phyloP scores from a whole-genome alignment of 2,888 invertebrate species.

The Rhamphomyia laevipes region DNA sequence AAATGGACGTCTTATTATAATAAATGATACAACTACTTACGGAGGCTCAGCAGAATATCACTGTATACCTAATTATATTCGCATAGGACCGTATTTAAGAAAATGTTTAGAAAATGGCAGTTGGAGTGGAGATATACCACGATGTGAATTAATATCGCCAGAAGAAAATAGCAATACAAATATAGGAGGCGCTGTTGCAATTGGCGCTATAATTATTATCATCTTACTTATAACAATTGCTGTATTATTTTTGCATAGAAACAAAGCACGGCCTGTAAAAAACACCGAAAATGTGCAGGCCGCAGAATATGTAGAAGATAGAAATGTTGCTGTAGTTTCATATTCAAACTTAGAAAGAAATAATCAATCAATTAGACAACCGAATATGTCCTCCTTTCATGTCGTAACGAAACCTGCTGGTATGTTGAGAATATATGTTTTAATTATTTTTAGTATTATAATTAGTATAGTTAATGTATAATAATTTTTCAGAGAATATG shows the following conservation, averaged over 20 bases:
- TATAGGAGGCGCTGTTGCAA: conserved; percentile 69
- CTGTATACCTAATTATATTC: conserved; percentile 71
- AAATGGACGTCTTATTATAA: conserved; percentile 75
- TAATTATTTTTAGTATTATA: conserved; percentile 13
- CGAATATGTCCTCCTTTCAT: neutral
- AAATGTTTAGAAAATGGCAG: conserved; percentile 72
- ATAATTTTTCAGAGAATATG: conserved; percentile 36
- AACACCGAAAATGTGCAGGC: conserved; percentile 82
- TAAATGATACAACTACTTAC: conserved; percentile 72
- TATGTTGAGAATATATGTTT: conserved; percentile 16
- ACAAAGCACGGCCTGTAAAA: conserved; percentile 75
- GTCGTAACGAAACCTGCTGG: conserved; percentile 1
- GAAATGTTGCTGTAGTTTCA: conserved; percentile 80
- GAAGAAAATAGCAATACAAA: conserved; percentile 62
- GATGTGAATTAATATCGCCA: conserved; percentile 58
- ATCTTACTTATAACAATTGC: conserved; percentile 67
- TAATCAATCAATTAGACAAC: conserved; percentile 20
- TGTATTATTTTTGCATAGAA: conserved; percentile 66
- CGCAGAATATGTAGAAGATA: conserved; percentile 74
- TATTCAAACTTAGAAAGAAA: conserved; percentile 70
- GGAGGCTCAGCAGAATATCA: conserved; percentile 82
- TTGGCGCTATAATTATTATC: conserved; percentile 70
- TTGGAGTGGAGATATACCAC: conserved; percentile 82
- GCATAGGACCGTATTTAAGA: conserved; percentile 69
- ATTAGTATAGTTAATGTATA: neutral